Base-by-base conservation (phyloP, 2,113 vertebrate species). In the Eleginops maclovinus region DNA sequence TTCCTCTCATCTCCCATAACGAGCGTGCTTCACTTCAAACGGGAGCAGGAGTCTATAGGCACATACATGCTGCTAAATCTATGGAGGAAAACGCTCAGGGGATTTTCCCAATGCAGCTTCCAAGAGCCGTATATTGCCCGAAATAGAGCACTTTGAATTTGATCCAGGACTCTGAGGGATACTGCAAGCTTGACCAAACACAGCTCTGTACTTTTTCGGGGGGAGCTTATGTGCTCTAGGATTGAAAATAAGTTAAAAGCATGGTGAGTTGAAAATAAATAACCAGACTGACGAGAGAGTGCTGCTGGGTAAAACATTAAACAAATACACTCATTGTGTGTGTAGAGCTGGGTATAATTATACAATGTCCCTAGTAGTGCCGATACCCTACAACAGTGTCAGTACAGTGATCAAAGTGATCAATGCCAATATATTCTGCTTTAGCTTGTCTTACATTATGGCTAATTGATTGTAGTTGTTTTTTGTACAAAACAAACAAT, bases 121-220 rank as follows among this genome's bases (percentile, higher is more conserved):
- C 21, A 62, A 40, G 49, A 73, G 13, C n/a, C 5, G 19, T 44
- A 46, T 54, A 56, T 8, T 11, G 24, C 54, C 64, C 46, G 13
- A 75, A 89, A 79, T 87, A 79, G 79, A 63, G 77, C 70, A 67
- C 79, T 83, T 60, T 64, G 49, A 74, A 72, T 43, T 44, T 40
- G 72, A 84, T 36, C 10, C 15, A 71, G 41, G 40, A 59, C 11
- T 17, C 61, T 21, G 1, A 68, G 59, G 40, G 24, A 84, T 44
- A 19, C 17, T 49, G 54, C 19, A 28, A 21, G 69, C 40, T 47
- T 49, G 36, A 72, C 72, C 59, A 63, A 47, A 10, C 26, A 49
- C 43, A 44, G 21, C 62, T 65, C 41, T 63, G 26, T 16, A 14
- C 7, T 24, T 58, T 55, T 51, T 47, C 54, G 12, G 1, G 9